Percentiles rank a stretch among this genome's conserved stretches.
Evolutionary conservation across 2,888 invertebrate species (phyloP).

Genomic region (Cephalotes varians): DNA sequence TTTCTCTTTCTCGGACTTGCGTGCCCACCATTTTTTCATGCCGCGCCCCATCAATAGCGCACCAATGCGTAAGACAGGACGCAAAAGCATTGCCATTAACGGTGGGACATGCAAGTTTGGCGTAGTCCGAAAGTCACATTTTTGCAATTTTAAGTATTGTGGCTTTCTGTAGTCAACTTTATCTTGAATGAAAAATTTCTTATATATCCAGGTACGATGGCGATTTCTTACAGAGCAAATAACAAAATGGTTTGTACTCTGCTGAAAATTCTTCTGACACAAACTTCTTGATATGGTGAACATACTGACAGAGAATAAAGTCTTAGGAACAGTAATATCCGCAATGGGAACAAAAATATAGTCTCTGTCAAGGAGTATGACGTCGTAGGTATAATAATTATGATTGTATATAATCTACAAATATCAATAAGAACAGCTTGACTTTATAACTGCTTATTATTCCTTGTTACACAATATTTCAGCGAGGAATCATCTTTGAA

Average conservation of each 20-base stretch:
- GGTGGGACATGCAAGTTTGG: slow-evolving; percentile 76
- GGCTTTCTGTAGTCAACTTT: neutral
- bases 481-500: neutral
- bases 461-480: neutral
- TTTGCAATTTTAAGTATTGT: slow-evolving; percentile 50
- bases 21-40: slow-evolving; percentile 86
- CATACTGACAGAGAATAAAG: slow-evolving; percentile 1
- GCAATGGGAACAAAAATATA: neutral
- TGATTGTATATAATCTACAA: neutral
- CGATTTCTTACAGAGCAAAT: neutral
- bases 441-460: neutral
- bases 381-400: neutral
- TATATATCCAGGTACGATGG: neutral
- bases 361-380: neutral
- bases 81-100: slow-evolving; percentile 77
- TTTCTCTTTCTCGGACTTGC: slow-evolving; percentile 81
- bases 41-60: slow-evolving; percentile 83
- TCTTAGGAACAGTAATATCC: neutral
- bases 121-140: slow-evolving; percentile 77
- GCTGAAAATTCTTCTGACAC: slow-evolving; percentile 10
- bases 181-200: neutral
- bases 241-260: neutral
- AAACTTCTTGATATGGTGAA: slow-evolving; percentile 16
- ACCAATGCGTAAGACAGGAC: slow-evolving; percentile 80
- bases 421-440: neutral